phyloP scores from a whole-genome alignment of 2,113 vertebrate genomes.

The Burhinus bistriatus region DNA sequence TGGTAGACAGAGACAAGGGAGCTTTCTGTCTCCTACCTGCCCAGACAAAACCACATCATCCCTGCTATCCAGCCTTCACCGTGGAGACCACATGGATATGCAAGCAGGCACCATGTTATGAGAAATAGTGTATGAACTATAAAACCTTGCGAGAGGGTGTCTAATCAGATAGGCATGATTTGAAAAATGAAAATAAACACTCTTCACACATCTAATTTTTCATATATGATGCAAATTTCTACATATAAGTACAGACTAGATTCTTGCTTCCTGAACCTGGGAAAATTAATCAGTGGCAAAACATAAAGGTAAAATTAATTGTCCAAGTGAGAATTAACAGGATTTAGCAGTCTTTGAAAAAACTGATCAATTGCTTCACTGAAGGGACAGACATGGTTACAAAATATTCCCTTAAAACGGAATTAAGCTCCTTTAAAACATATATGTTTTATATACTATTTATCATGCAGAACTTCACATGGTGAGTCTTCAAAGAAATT shows the following conservation, averaged over 20 bases:
- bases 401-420: neutral
- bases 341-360: neutral
- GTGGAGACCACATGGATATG: neutral
- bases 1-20: neutral
- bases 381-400: neutral
- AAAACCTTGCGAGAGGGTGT: neutral
- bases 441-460: neutral
- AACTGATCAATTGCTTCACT: neutral
- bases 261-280: neutral
- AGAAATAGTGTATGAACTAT: neutral
- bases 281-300: neutral
- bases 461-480: neutral
- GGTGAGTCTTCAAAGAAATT: neutral
- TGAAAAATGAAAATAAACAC: neutral
- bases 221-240: neutral
- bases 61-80: neutral
- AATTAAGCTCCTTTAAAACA: neutral
- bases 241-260: neutral
- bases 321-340: too few species aligned
- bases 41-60: neutral
- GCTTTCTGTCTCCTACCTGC: neutral
- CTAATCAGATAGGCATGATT: neutral
- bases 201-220: neutral
- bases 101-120: neutral
- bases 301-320: too few species aligned